phyloP scores from a whole-genome alignment of 2,888 invertebrate species.

The Meteorus colon region DNA sequence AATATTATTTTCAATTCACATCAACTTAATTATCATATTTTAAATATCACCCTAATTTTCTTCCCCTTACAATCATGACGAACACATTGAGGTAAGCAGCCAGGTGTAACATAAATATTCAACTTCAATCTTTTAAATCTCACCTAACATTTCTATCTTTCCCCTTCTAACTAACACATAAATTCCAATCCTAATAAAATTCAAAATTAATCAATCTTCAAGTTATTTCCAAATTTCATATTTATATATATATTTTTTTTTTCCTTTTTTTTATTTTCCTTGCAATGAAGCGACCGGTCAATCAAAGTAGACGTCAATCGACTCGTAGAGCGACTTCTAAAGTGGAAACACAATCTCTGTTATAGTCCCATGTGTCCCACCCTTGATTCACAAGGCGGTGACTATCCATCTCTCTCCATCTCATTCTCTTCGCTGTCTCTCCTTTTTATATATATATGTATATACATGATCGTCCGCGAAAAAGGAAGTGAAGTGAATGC shows the following conservation, averaged over 20 bases:
- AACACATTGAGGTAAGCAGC: no score
- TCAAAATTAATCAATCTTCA: not conserved
- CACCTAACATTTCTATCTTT: no score
- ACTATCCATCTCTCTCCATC: not conserved
- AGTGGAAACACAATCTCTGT: constrained; percentile 44
- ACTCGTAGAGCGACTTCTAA: constrained; percentile 36
- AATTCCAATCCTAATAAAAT: no score
- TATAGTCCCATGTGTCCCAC: constrained; percentile 20
- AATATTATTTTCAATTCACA: no score
- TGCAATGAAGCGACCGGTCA: not conserved
- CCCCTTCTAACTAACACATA: no score
- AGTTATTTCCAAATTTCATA: not conserved
- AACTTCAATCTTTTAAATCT: no score
- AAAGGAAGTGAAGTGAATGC: constrained; percentile 34
- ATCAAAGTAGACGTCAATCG: constrained; percentile 10
- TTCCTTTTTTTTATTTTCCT: not conserved
- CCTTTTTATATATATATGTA: not conserved
- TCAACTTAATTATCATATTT: no score
- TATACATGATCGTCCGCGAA: not conserved
- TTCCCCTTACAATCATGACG: no score
- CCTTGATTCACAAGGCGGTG: constrained; percentile 25
- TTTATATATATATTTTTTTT: not conserved
- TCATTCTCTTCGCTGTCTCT: not conserved
- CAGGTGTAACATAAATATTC: no score
- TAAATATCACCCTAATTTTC: no score